Base-by-base conservation (phyloP, 2,113 vertebrate genomes). In the Poicephalus meyeri region DNA sequence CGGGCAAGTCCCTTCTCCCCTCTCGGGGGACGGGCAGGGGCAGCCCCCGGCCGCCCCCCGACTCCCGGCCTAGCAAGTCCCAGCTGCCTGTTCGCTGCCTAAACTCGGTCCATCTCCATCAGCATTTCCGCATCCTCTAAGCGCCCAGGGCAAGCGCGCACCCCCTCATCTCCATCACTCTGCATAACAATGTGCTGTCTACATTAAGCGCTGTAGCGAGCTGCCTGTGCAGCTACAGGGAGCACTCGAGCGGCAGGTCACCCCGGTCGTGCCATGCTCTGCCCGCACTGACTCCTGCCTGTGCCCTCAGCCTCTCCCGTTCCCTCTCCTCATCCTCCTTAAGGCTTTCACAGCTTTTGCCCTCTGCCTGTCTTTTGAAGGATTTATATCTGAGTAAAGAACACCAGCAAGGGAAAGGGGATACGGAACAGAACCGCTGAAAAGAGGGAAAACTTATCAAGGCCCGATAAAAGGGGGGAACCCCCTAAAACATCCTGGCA, bases 101-200 rank as follows among this genome's bases (percentile, higher is more conserved):
- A 16, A 80, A 31, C 53, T 31, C 63, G 4, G 12, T 6, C 77
- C 21, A 4, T 0, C 53, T 2, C 2, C 68, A 25, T 0, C 28
- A 1, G 35, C 2, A 16, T 4, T 44, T 56, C 37, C 31, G 35
- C 52, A 13, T 39, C 41, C 73, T 25, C 10, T 3, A 50, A 65
- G 84, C 25, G 46, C 71, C 46, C 65, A 3, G 65, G 35, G 65
- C 49, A 7, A 66, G 89, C 66, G 2, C 29, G 6, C 23, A 9
- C 16, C 12, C 11, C 49, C 11, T 1, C 35, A 0, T 2, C 46
- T 2, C 10, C 71, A 11, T 6, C 0, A 2, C 0, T n/a, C 29
- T 4, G 29, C 70, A 28, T 2, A 4, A 42, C 82, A 5, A 0
- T 3, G 0, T 0, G 24, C 1, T 26, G 8, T 11, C 3, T 14